phyloP scores from a whole-genome alignment of 2,888 invertebrate genomes.

The Belgica antarctica region DNA sequence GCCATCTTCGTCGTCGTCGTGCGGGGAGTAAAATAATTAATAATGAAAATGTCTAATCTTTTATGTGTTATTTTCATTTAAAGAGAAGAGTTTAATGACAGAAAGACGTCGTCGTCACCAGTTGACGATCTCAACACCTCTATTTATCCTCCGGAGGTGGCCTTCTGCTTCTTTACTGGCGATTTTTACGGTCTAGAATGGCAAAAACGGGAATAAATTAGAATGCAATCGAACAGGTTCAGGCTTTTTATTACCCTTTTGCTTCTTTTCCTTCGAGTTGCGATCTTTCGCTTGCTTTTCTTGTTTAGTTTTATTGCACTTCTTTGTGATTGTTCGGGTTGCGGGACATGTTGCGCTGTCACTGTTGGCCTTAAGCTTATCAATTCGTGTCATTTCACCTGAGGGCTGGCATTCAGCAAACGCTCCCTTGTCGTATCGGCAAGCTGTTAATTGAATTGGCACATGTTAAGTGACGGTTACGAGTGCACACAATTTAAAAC shows the following conservation, averaged over 20 bases:
- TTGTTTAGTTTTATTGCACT: constrained; percentile 71
- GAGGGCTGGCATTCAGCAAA: constrained; percentile 77
- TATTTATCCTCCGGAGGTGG: neutral
- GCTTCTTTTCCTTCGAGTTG: constrained; percentile 40
- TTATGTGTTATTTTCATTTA: constrained; percentile 4
- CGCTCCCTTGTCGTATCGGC: constrained; percentile 84
- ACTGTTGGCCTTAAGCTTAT: constrained; percentile 77
- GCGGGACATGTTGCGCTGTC: constrained; percentile 75
- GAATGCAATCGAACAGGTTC: neutral
- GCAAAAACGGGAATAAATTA: neutral
- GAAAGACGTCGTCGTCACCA: constrained; percentile 17
- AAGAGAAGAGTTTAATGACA: constrained; percentile 18
- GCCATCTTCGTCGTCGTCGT: neutral
- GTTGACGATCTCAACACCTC: neutral
- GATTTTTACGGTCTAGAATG: constrained; percentile 40
- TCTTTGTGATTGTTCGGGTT: constrained; percentile 78
- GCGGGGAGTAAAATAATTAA: constrained; percentile 12
- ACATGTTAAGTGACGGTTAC: too few relatives aligned
- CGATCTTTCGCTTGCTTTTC: constrained; percentile 53
- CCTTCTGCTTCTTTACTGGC: constrained; percentile 32
- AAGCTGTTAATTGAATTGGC: constrained; percentile 60
- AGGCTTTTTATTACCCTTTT: constrained; percentile 30
- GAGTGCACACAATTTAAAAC: too few relatives aligned
- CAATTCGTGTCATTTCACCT: constrained; percentile 78
- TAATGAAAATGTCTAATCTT: constrained; percentile 24